Conservation (phyloP, 2,113 vertebrate genomes). For the Chionis minor region DNA sequence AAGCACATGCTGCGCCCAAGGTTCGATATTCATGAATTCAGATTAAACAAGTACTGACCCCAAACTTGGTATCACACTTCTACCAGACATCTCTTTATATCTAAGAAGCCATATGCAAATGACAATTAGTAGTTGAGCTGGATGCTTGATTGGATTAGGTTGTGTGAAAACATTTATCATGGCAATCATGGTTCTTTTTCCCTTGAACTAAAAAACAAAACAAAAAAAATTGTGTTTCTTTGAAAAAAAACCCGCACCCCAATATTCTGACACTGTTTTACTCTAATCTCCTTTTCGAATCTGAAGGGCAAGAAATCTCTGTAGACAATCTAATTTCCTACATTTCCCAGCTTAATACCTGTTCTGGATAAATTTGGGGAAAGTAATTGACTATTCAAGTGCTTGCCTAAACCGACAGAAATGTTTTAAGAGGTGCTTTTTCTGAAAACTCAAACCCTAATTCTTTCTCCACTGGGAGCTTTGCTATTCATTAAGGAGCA, state of each 20-base stretch:
- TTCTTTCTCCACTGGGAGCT: not conserved
- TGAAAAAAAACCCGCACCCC: not conserved
- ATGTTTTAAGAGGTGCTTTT: slow-evolving; percentile 10
- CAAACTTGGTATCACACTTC: not conserved
- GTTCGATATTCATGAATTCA: not conserved
- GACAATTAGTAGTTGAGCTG: not conserved
- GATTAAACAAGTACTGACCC: not conserved
- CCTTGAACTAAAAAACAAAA: not conserved
- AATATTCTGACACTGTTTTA: not conserved
- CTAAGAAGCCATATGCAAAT: not conserved
- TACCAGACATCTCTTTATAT: not conserved
- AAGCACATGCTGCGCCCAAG: no score
- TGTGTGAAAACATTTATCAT: not conserved
- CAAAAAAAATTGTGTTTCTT: not conserved
- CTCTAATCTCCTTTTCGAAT: not conserved
- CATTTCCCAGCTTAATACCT: not conserved
- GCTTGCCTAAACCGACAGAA: slow-evolving; percentile 1
- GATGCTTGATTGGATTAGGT: not conserved
- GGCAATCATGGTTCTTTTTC: not conserved
- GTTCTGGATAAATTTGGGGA: not conserved
- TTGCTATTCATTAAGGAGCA: slow-evolving; percentile 15
- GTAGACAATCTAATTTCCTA: not conserved
- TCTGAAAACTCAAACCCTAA: not conserved
- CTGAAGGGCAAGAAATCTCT: not conserved
- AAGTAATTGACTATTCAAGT: not conserved